Conservation (phyloP, 2,888 invertebrate genomes). For the Euzophera pinguis region DNA sequence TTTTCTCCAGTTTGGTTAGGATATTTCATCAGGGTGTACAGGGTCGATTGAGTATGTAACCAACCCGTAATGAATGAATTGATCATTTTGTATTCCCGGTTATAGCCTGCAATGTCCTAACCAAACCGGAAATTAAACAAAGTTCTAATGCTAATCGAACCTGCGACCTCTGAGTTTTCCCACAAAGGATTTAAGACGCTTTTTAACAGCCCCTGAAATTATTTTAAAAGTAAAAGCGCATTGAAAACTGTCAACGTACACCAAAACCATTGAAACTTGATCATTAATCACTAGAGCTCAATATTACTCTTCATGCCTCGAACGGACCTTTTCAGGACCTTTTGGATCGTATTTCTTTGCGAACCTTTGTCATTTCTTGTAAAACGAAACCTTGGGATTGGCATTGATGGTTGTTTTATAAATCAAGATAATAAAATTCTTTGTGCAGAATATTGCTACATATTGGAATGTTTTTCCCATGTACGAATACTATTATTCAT, state of each 20-base stretch:
- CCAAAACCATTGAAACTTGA: not conserved
- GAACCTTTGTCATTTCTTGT: constrained; percentile 17
- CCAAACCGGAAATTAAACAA: no score
- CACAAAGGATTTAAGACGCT: no score
- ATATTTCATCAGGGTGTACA: no score
- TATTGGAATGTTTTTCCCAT: not conserved
- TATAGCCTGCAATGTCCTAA: no score
- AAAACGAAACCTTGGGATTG: constrained; percentile 11
- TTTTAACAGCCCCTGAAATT: not conserved
- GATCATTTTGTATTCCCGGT: no score
- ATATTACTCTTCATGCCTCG: constrained; percentile 25
- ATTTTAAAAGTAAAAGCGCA: not conserved
- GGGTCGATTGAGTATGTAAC: no score
- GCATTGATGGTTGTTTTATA: constrained; percentile 10
- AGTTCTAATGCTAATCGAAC: no score
- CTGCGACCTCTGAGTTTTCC: no score
- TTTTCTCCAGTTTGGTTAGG: no score
- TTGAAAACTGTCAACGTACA: constrained; percentile 4
- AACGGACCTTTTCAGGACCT: constrained; percentile 13
- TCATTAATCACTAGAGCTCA: constrained; percentile 27
- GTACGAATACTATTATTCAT: no score
- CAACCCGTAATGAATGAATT: no score
- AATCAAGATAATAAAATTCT: constrained; percentile 10
- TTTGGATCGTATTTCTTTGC: constrained; percentile 17
- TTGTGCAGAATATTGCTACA: constrained; percentile 2